These are phyloP conservation scores for Machaerirhynchus nigripectus DNA, from an alignment of 2,113 vertebrate species.

Conservation along the genomic window DNA sequence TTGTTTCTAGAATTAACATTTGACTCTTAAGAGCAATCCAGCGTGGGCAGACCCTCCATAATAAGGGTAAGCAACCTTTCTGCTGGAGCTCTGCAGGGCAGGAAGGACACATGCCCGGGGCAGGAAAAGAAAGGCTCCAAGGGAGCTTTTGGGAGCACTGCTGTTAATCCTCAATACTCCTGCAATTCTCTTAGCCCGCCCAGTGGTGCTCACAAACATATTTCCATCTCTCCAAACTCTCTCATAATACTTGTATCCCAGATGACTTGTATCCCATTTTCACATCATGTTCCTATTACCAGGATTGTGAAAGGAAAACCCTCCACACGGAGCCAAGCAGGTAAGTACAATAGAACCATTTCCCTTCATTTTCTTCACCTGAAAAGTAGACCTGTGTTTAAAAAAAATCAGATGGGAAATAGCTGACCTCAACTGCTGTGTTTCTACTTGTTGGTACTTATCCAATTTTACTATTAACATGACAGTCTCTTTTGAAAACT, in stretches of 20 bases:
- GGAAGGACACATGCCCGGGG: neutral
- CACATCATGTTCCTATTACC: neutral
- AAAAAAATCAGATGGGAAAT: neutral
- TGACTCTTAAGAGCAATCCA: neutral
- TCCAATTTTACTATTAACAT: neutral
- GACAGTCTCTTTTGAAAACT: neutral
- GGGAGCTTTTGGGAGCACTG: neutral
- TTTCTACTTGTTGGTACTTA: neutral
- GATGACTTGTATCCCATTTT: neutral
- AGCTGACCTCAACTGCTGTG: neutral
- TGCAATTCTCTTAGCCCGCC: neutral
- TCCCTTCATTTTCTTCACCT: neutral
- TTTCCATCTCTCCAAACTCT: neutral
- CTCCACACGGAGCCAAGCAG: neutral
- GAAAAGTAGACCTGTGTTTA: neutral
- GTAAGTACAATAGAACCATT: neutral
- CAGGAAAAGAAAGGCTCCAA: neutral
- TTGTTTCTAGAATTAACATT: neutral
- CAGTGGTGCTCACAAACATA: neutral
- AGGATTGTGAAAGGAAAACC: neutral
- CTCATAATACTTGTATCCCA: neutral
- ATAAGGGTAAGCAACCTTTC: neutral
- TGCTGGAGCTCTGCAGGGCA: neutral
- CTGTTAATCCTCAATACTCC: neutral
- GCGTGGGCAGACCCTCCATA: neutral